Base-by-base conservation (phyloP, 2,113 vertebrate species). In the Syrmaticus mikado region DNA sequence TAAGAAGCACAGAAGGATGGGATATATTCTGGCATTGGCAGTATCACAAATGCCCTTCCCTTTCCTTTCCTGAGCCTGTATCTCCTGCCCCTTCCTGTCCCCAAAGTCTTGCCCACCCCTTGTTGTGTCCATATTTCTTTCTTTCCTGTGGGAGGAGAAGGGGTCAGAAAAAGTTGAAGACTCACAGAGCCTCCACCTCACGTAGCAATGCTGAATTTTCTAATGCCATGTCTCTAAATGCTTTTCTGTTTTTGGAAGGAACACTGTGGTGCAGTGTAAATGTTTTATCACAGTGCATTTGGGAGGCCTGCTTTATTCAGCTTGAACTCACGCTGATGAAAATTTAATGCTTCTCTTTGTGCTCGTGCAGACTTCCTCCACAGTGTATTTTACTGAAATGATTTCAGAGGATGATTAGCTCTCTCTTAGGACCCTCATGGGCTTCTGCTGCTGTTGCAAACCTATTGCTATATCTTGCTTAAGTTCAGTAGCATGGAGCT, bases 281-380 rank as follows among this genome's bases (percentile, higher is more conserved):
- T 85, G 78, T 95, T 95, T 96, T 85, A 92, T 91, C 50, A 50
- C 62, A 3, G 7, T 77, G 72, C 68, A 10, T 87, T 89, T 90
- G 61, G 48, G 43, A 94, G 53, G 40, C 13, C 53, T 92, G 74
- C 36, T 89, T 89, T 92, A 87, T 90, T 94, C 74, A 79, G 62
- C 58, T n/a, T 92, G 84, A 89, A 82, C 67, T 92, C 64, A 38
- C 17, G 50, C 34, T 93, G 60, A 70, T 91, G 76, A 93, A 92
- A 93, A 82, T 81, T 61, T 78, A 81, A 86, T 89, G 70, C 36
- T 90, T 68, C 52, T 75, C 25, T 81, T 86, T 64, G 62, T 92
- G 77, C 46, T 89, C 24, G 27, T 74, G 61, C 71, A 71, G 46
- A 48, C 27, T 40, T 82, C 24, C 25, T 87, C 84, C 38, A 27